Evolutionary conservation across 2,888 invertebrate genomes (phyloP).

Genomic region (Epinotia bilunana): DNA sequence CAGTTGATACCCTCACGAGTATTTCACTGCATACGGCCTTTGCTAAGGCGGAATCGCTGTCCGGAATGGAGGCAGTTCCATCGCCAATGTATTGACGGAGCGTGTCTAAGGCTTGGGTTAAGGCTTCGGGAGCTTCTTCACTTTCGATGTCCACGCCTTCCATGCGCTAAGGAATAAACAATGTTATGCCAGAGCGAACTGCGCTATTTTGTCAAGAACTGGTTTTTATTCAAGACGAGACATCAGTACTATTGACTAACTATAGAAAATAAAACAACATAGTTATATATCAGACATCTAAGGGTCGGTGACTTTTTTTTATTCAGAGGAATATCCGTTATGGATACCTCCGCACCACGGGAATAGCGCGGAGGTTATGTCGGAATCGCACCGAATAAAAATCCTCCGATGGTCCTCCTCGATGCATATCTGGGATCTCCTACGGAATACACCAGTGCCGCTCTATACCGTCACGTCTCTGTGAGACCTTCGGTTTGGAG

Average conservation of each 20-base stretch:
- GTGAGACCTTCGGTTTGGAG: too few species aligned
- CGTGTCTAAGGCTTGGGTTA: constrained; percentile 70
- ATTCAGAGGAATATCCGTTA: too few species aligned
- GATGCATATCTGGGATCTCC: too few species aligned
- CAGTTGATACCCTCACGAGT: constrained; percentile 69
- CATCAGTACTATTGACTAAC: background rate
- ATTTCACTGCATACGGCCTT: constrained; percentile 70
- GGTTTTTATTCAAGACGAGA: background rate
- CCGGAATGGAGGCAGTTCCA: constrained; percentile 49
- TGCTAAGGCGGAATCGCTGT: constrained; percentile 62
- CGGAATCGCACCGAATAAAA: too few species aligned
- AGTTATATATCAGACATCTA: too few species aligned
- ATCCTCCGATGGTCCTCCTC: too few species aligned
- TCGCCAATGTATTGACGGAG: constrained; percentile 68
- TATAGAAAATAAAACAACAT: too few species aligned
- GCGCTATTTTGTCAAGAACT: background rate
- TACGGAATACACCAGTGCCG: too few species aligned
- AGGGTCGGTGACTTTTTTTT: too few species aligned
- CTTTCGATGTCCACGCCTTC: constrained; percentile 74
- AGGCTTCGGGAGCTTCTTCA: constrained; percentile 71
- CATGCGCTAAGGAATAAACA: constrained; percentile 61
- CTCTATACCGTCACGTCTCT: too few species aligned
- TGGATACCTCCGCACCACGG: too few species aligned
- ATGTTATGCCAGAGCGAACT: background rate
- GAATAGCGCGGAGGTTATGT: too few species aligned